Percentiles rank a stretch among this genome's conserved stretches.
Conservation (phyloP, 2,888 invertebrate species). For the Sisyra terminalis region DNA sequence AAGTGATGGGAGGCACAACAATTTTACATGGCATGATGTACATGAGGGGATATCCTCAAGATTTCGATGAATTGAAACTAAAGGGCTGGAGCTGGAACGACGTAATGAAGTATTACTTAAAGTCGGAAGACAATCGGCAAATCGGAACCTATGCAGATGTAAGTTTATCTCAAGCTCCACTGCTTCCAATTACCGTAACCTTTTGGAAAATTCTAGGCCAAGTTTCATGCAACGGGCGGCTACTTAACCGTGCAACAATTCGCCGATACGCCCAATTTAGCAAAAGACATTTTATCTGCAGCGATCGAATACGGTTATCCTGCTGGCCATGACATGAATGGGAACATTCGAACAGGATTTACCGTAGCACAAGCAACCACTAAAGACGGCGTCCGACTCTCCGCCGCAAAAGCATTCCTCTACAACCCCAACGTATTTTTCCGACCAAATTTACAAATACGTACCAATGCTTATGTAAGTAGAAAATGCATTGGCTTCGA, state of each 20-base stretch:
- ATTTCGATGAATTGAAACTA: constrained; percentile 9
- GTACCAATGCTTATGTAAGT: neutral
- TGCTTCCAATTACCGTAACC: neutral
- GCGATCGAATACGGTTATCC: constrained; percentile 13
- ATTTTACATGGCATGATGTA: constrained; percentile 12
- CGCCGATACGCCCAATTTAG: constrained; percentile 12
- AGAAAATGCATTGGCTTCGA: neutral
- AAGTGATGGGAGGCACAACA: constrained; percentile 11
- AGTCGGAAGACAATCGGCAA: constrained; percentile 11
- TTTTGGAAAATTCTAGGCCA: constrained; percentile 1
- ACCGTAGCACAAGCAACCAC: constrained; percentile 14
- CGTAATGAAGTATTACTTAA: constrained; percentile 11
- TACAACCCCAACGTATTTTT: neutral
- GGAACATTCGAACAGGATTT: constrained; percentile 12
- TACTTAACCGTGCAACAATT: constrained; percentile 12
- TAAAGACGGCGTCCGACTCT: constrained; percentile 3
- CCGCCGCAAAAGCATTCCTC: constrained; percentile 3
- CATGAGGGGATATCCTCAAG: constrained; percentile 10
- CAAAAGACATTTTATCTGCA: constrained; percentile 12
- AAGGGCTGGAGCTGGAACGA: constrained; percentile 11
- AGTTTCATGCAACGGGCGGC: constrained; percentile 14
- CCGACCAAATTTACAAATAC: neutral
- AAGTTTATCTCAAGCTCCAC: neutral
- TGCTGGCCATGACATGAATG: constrained; percentile 13
- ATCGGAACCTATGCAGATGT: constrained; percentile 8